Percentiles rank a stretch among this genome's conserved stretches.
These are phyloP conservation scores for Myotis planiceps DNA, from an alignment of 2,797 vertebrate genomes.

Conservation along the genomic window DNA sequence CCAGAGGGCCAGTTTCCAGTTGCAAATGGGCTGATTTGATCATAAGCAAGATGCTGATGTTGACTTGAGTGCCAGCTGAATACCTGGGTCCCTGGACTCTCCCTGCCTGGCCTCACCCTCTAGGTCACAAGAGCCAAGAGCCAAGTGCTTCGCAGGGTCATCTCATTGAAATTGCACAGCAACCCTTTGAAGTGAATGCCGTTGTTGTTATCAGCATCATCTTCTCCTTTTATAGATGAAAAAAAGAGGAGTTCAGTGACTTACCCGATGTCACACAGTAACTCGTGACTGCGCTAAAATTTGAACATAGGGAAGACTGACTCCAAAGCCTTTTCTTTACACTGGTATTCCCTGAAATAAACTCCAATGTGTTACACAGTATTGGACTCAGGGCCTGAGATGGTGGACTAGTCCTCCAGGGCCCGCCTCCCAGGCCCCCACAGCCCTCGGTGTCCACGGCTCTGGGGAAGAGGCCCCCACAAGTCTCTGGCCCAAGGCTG, in stretches of 20 bases:
- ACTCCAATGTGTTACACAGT: not conserved
- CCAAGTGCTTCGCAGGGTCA: not conserved
- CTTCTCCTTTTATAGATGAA: not conserved
- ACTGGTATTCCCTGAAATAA: not conserved
- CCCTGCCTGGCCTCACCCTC: not conserved
- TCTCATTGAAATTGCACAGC: not conserved
- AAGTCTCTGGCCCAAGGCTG: not conserved
- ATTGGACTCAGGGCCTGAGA: not conserved
- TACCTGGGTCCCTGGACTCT: not conserved
- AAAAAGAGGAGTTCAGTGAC: not conserved
- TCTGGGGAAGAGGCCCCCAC: not conserved
- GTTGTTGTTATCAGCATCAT: not conserved
- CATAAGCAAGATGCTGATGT: not conserved
- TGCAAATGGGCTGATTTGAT: not conserved
- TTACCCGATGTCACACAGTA: not conserved
- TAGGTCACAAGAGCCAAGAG: not conserved
- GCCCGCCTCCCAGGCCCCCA: not conserved
- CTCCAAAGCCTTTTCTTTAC: not conserved
- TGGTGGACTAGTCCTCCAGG: not conserved
- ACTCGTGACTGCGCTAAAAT: not conserved
- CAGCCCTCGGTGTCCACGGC: fast-evolving
- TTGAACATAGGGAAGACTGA: not conserved
- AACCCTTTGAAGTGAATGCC: not conserved
- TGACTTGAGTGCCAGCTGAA: not conserved
- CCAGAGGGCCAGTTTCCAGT: not conserved